These are phyloP conservation scores for Glossosoma conforme DNA, from an alignment of 1,140 invertebrate genomes.

Conservation along the genomic window DNA sequence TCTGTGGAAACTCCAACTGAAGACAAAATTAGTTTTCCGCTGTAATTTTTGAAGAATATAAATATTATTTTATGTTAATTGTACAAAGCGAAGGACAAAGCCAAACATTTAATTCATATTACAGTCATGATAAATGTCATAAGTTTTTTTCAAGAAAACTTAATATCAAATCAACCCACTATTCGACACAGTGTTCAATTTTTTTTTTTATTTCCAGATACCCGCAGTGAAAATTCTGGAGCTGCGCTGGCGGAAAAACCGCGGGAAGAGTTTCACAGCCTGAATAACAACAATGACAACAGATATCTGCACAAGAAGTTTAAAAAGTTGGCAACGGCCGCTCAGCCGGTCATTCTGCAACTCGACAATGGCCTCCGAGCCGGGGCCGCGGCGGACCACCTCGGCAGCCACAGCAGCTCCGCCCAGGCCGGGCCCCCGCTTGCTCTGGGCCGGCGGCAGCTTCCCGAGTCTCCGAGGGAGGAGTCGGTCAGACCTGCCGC, in stretches of 20 bases:
- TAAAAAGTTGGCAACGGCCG: constrained; percentile 75
- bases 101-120: no score
- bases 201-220: constrained; percentile 41
- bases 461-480: constrained; percentile 40
- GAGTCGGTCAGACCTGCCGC: no score
- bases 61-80: no score
- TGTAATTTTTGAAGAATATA: no score
- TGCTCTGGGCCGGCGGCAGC: constrained; percentile 23
- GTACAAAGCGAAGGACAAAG: no score
- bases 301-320: constrained; percentile 89
- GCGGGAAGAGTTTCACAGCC: constrained; percentile 22
- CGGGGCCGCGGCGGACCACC: constrained; percentile 30
- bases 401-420: constrained; percentile 33
- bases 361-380: constrained; percentile 33
- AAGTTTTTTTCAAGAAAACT: no score
- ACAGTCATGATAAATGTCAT: no score
- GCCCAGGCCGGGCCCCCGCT: constrained; percentile 21
- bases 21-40: no score
- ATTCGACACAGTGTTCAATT: not conserved
- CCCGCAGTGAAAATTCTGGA: constrained; percentile 27
- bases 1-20: no score
- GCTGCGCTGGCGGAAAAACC: constrained; percentile 14
- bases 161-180: not conserved
- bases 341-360: constrained; percentile 39
- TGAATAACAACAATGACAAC: constrained; percentile 58